phyloP scores from a whole-genome alignment of 1,140 invertebrate genomes.

The Homarus americanus region DNA sequence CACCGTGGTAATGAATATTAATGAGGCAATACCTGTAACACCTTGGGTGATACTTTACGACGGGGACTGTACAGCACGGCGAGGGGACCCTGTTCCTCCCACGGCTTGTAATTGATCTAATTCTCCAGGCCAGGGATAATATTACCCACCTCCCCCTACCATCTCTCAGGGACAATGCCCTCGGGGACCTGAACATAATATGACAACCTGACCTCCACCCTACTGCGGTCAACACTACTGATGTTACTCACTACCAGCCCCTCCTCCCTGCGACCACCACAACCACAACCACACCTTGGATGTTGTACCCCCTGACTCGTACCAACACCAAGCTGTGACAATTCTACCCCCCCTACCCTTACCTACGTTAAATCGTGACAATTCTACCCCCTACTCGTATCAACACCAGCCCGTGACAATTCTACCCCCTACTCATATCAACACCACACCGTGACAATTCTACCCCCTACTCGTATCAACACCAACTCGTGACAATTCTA shows the following conservation, averaged over 20 bases:
- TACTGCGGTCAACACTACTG: no score
- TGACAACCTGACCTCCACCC: neutral
- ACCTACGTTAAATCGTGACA: no score
- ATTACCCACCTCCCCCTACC: neutral
- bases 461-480: neutral
- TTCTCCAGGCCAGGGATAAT: neutral
- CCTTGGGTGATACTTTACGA: neutral
- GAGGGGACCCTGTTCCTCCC: neutral
- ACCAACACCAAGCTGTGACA: no score
- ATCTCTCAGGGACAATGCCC: neutral
- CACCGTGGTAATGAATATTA: conserved; percentile 27
- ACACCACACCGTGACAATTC: neutral
- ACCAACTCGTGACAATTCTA: neutral
- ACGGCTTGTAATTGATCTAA: neutral
- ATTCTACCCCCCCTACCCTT: no score
- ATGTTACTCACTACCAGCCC: no score
- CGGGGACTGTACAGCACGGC: neutral
- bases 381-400: no score
- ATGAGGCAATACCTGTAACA: conserved; percentile 12
- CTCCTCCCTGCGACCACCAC: no score
- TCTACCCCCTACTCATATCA: neutral
- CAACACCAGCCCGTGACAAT: neutral
- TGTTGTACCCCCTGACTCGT: no score
- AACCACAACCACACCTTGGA: no score
- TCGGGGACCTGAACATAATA: neutral